Base-by-base conservation (phyloP, 2,888 invertebrate genomes). In the Trimorus sp. region DNA sequence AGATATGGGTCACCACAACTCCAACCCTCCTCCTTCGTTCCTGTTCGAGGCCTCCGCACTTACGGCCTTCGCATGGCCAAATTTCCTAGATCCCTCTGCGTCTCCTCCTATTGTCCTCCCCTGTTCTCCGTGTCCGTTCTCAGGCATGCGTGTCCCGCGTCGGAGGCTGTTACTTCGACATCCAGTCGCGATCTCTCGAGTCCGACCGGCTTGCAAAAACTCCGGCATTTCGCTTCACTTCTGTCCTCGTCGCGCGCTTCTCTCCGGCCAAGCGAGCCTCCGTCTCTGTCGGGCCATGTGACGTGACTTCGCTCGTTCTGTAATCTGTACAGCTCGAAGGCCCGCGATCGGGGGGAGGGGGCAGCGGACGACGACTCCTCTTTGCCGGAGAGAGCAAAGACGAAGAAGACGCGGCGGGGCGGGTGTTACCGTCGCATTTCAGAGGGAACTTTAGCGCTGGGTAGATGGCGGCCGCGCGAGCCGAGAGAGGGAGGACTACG, bases 401-500 rank as follows among this genome's bases (percentile, higher is more conserved):
- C 79, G 83, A 78, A 77, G 74, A 63, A 70, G 76, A 66, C 51
- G 74, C 73, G 63, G 79, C 82, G 81, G 84, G 84, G 81, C 83
- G 77, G 83, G 81, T 87, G 87, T 88, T 88, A 88, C 89, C 88
- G 88, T 89, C 89, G 89, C 89, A 87, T 89, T 89, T 89, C 87
- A 89, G 89, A 88, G 89, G 88, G 89, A 87, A 89, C 49, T 77
- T 85, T 86, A 88, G 85, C 79, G 87, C 82, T 75, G 79, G 81
- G 76, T 81, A 82, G 86, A 85, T 83, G 85, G 85, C 85, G 70
- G 71, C 80, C 62, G 75, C 83, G 48, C 12, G 53, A 63, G 75
- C 68, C 40, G 68, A 54, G 56, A 16, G 45, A 14, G 40, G 54
- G 79, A 68, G 54, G 75, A 73, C 62, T 73, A 73, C 74, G 79